Evolutionary conservation across 2,797 vertebrate genomes (phyloP).

Genomic region (Enteromius argenteus): DNA sequence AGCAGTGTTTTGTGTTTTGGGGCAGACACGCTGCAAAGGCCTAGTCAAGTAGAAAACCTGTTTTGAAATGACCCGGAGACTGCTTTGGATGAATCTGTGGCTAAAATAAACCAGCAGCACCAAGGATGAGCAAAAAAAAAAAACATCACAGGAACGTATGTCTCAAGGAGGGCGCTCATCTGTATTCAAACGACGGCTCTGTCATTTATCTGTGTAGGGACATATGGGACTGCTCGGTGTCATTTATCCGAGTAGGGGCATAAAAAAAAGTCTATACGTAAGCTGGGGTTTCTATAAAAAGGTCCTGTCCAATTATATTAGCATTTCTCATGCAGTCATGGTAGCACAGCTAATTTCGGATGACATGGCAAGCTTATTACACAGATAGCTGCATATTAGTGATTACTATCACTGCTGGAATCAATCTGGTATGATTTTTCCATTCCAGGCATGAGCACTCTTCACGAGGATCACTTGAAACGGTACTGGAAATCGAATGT

Average conservation of each 20-base stretch:
- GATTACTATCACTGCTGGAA: constrained; percentile 47
- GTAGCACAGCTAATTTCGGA: constrained; percentile 29
- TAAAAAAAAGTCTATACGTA: background rate
- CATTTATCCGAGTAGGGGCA: constrained; percentile 41
- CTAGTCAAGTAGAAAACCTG: constrained; percentile 68
- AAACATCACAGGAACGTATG: background rate
- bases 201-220: constrained; percentile 31
- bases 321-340: constrained; percentile 36
- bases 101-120: constrained; percentile 66
- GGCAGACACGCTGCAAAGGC: constrained; percentile 49
- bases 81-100: constrained; percentile 53
- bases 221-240: constrained; percentile 32
- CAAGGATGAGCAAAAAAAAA: constrained; percentile 49
- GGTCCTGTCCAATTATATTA: constrained; percentile 30
- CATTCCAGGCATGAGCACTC: constrained; percentile 29
- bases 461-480: constrained; percentile 29
- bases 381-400: constrained; percentile 38
- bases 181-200: constrained; percentile 25
- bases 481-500: constrained; percentile 16
- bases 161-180: background rate
- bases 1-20: constrained; percentile 45
- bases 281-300: background rate
- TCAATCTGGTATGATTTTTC: constrained; percentile 38
- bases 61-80: constrained; percentile 61
- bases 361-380: constrained; percentile 33